These are phyloP conservation scores for Ahaetulla prasina DNA, from an alignment of 2,113 vertebrate species.

Conservation along the genomic window DNA sequence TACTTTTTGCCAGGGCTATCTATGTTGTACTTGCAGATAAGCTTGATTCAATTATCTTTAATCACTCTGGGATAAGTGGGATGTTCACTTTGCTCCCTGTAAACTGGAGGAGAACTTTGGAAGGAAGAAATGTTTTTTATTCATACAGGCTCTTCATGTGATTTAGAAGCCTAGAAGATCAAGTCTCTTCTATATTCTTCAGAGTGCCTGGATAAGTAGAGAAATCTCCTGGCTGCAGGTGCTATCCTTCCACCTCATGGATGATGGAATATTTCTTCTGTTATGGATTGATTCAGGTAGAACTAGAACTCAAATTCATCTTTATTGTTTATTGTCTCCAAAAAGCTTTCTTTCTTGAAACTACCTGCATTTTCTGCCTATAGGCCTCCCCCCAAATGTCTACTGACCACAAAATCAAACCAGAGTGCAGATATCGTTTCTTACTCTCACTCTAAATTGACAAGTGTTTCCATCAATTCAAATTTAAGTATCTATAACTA, in stretches of 20 bases:
- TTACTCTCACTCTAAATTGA: not conserved
- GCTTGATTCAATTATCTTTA: not conserved
- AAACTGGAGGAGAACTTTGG: not conserved
- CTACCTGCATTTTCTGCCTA: not conserved
- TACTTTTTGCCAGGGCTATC: not conserved
- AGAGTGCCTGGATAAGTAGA: not conserved
- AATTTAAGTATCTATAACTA: not conserved
- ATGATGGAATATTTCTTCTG: not conserved
- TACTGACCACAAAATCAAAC: not conserved
- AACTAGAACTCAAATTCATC: not conserved
- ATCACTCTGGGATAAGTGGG: not conserved
- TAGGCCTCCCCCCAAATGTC: not conserved
- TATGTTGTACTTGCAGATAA: not conserved
- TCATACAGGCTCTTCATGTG: not conserved
- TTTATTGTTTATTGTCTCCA: not conserved
- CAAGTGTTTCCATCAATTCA: not conserved
- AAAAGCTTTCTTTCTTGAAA: not conserved
- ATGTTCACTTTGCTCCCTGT: not conserved
- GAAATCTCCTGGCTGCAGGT: not conserved
- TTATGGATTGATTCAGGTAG: not conserved
- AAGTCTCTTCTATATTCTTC: not conserved
- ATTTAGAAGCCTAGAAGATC: not conserved
- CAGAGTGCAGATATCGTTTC: not conserved
- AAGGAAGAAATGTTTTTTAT: not conserved
- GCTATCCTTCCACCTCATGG: not conserved